Evolutionary conservation across 2,888 invertebrate genomes (phyloP).

Genomic region (Drosophila demipolita): DNA sequence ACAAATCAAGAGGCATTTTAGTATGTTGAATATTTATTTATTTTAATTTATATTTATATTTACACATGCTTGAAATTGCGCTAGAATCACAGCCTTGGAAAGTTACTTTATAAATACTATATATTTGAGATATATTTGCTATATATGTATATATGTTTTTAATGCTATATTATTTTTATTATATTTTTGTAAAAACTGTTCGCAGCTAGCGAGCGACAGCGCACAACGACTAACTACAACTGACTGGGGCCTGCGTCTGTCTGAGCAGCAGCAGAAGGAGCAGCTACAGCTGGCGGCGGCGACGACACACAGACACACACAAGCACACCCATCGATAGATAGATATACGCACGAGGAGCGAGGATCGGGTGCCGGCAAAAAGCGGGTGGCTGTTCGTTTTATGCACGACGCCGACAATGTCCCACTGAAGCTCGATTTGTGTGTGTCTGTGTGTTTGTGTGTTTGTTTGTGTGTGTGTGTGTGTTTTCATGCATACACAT

Average conservation of each 20-base stretch:
- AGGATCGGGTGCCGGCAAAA: conserved; percentile 75
- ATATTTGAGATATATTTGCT: conserved; percentile 14
- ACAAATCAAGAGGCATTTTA: conserved; percentile 1
- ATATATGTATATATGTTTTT: conserved; percentile 21
- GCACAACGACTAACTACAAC: conserved; percentile 74
- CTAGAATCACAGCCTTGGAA: conserved; percentile 61
- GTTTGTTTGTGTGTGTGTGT: conserved; percentile 17
- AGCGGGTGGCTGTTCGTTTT: conserved; percentile 40
- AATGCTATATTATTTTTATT: conserved; percentile 20
- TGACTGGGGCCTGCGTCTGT: conserved; percentile 59
- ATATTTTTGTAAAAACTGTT: conserved; percentile 26
- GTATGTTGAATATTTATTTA: background rate
- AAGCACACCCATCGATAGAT: conserved; percentile 3
- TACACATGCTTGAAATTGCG: conserved; percentile 62
- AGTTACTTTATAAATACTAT: conserved; percentile 14
- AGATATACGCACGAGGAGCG: conserved; percentile 45
- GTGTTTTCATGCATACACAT: conserved; percentile 24
- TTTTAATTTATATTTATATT: conserved; percentile 34
- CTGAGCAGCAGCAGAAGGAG: conserved; percentile 35
- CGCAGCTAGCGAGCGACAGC: conserved; percentile 63
- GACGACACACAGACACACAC: conserved; percentile 18
- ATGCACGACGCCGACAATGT: conserved; percentile 52
- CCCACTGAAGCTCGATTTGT: conserved; percentile 54
- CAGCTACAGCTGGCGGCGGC: conserved; percentile 41
- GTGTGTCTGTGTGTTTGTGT: conserved; percentile 7